These are phyloP conservation scores for Oncorhynchus keta DNA, from an alignment of 2,113 vertebrate species.

Conservation along the genomic window DNA sequence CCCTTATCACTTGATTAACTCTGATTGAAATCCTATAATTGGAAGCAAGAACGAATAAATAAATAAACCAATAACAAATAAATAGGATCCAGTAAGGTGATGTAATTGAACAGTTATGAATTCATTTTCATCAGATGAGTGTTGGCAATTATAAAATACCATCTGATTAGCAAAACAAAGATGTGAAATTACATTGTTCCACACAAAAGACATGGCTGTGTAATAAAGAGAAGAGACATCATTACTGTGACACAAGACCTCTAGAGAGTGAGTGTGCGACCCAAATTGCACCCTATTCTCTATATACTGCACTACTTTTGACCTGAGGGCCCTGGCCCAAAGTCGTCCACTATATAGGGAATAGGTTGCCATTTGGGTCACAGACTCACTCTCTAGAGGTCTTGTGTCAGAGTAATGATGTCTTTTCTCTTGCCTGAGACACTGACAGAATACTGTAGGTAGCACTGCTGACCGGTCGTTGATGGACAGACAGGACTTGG, in stretches of 20 bases:
- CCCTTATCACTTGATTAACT: constrained; percentile 71
- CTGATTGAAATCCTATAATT: constrained; percentile 73
- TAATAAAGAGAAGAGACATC: constrained; percentile 56
- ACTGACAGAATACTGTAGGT: constrained; percentile 33
- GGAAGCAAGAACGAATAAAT: constrained; percentile 33
- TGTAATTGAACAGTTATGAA: constrained; percentile 72
- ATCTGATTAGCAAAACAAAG: constrained; percentile 60
- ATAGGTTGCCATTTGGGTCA: too few species aligned
- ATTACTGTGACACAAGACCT: constrained; percentile 49
- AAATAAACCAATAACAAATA: constrained; percentile 34
- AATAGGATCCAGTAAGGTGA: constrained; percentile 62
- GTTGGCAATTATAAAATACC: constrained; percentile 65
- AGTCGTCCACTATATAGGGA: too few species aligned
- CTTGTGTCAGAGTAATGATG: constrained; percentile 31
- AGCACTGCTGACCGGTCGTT: constrained; percentile 26
- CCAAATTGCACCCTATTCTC: too few species aligned
- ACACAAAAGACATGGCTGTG: constrained; percentile 44
- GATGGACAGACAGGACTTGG: constrained; percentile 57
- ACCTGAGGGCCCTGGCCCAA: too few species aligned
- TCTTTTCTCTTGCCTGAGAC: constrained; percentile 24
- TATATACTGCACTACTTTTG: too few species aligned
- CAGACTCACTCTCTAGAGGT: constrained; percentile 59
- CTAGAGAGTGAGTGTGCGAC: constrained; percentile 47
- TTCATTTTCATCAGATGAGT: constrained; percentile 68
- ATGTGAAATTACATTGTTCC: constrained; percentile 64